phyloP scores from a whole-genome alignment of 1,140 invertebrate genomes.

The Papilio dardanus region DNA sequence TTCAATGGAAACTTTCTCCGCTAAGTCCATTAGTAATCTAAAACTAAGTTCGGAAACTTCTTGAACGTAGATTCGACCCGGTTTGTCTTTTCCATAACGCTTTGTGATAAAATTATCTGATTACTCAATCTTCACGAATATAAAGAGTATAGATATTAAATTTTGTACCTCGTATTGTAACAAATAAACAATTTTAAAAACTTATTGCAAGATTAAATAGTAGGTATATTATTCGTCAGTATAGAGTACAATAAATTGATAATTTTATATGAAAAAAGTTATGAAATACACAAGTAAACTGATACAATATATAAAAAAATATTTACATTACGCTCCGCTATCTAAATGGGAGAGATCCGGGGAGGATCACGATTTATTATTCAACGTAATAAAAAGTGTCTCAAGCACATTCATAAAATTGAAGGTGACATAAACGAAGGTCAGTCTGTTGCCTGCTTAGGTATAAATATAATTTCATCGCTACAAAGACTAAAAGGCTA shows the following conservation, averaged over 20 bases:
- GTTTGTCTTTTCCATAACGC: conserved; percentile 12
- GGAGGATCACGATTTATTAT: neutral
- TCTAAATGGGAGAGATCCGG: neutral
- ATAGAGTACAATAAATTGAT: no score
- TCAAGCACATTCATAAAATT: neutral
- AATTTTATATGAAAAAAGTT: no score
- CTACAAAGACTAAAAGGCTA: neutral
- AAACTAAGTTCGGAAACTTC: conserved; percentile 1
- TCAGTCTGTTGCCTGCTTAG: neutral
- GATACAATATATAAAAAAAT: neutral
- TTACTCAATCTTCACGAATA: neutral
- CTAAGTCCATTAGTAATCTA: conserved; percentile 22
- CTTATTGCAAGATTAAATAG: no score
- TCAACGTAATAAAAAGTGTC: neutral
- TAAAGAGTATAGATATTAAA: neutral
- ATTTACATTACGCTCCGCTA: neutral
- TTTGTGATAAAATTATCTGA: neutral
- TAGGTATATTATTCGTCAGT: no score
- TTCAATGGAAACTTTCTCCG: conserved; percentile 11
- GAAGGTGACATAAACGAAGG: neutral
- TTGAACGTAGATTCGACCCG: conserved; percentile 4
- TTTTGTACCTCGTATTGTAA: no score
- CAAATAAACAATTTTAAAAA: no score
- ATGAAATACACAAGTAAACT: no score
- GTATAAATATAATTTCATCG: neutral